Conservation (phyloP, 2,797 vertebrate species). For the Nasua narica region DNA sequence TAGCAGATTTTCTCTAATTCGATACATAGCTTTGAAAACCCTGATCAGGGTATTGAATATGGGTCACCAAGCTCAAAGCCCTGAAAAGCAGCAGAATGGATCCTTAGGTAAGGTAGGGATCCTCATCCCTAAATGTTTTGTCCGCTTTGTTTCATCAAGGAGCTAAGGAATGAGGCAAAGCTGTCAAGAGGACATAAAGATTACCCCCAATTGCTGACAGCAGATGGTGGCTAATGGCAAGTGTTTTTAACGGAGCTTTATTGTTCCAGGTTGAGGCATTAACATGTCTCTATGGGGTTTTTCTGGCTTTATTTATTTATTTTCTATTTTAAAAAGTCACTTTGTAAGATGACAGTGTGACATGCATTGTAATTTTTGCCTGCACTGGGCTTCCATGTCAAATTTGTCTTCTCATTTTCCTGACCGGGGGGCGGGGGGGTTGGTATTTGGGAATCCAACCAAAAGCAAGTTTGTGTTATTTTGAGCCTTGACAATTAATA, state of each 20-base stretch:
- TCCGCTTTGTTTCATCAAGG: slow-evolving; percentile 49
- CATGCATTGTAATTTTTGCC: slow-evolving; percentile 62
- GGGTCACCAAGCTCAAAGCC: slow-evolving; percentile 32
- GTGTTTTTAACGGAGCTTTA: slow-evolving; percentile 81
- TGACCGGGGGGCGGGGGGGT: not conserved
- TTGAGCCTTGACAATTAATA: slow-evolving; percentile 58
- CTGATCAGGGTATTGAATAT: not conserved
- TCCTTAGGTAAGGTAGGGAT: not conserved
- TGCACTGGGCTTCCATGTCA: slow-evolving; percentile 14
- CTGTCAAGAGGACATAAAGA: slow-evolving; percentile 80
- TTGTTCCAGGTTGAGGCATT: slow-evolving; percentile 78
- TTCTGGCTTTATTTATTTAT: slow-evolving; percentile 57
- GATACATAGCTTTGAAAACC: slow-evolving; percentile 32
- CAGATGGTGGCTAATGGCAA: slow-evolving; percentile 83
- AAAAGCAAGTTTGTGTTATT: slow-evolving; percentile 48
- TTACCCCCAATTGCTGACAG: slow-evolving; percentile 73
- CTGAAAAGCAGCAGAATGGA: not conserved
- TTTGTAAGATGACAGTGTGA: slow-evolving; percentile 79
- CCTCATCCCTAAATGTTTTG: slow-evolving; percentile 45
- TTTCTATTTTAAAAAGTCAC: slow-evolving; percentile 76
- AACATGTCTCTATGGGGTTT: slow-evolving; percentile 56
- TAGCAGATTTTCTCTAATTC: slow-evolving; percentile 53
- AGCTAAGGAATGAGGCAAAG: slow-evolving; percentile 65
- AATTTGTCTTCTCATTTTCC: slow-evolving; percentile 48
- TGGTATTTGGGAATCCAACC: slow-evolving; percentile 24